Evolutionary conservation across 2,888 invertebrate species (phyloP), one percentile per base, ranked within the genome.

Genomic region (Miltochrista miniata): DNA sequence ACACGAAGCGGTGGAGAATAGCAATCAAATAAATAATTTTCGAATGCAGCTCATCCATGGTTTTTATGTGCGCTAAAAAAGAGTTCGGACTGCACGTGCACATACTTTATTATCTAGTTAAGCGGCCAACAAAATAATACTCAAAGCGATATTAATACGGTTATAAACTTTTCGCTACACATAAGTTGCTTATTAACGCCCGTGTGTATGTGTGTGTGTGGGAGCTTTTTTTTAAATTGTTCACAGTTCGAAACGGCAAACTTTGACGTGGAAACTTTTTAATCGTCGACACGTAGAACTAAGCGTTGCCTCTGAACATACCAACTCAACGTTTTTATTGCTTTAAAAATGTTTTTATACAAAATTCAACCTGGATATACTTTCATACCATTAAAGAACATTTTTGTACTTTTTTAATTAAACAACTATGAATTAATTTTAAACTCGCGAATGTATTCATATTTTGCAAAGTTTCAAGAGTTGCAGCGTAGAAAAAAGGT

Each of bases 221-320:
- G 56, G 38, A 18, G 43, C 47, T 58, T 67, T 70, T 51, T 77
- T 77, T 76, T 65, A 72, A 73, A 74, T 76, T 75, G 72, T 75
- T 74, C 59, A 59, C 66, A 66, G 73, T 76, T 74, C 52, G 68
- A 64, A 78, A 71, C 70, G 72, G 68, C 68, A 63, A 81, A 83
- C 72, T 83, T 78, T 73, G 69, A 70, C 74, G 79, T 72, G 49
- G 62, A 69, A 78, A 79, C 72, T 74, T 74, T 66, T 74, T 72
- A 74, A 74, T 75, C 72, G 76, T 70, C 74, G 72, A 76, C 79
- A 74, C 76, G 72, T 77, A 70, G 68, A 72, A 68, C 72, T 73
- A 70, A 78, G 62, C 74, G 73, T 62, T 67, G 67, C 68, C 61
- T 61, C 64, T 65, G 68, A 70, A 59, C 64, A 68, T 60, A 72